phyloP scores from a whole-genome alignment of 2,888 invertebrate species.

The Drosophila kuntzei region DNA sequence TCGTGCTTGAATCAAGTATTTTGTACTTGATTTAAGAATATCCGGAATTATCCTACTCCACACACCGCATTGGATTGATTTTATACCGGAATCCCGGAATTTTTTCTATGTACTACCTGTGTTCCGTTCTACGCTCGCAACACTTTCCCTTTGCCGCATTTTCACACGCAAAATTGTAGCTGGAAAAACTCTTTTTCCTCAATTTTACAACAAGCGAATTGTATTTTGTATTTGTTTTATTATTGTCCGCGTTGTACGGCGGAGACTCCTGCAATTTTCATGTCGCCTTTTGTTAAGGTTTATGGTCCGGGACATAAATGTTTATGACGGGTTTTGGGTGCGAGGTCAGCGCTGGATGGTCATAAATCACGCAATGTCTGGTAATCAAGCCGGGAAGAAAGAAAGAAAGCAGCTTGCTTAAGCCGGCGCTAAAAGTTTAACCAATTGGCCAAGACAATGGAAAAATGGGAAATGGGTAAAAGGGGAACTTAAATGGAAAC shows the following conservation, averaged over 20 bases:
- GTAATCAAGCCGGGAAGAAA: constrained; percentile 18
- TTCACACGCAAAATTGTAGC: constrained; percentile 46
- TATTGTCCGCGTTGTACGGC: constrained; percentile 12
- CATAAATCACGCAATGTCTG: constrained; percentile 39
- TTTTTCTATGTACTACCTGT: no score
- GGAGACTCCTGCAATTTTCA: constrained; percentile 22
- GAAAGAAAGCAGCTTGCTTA: constrained; percentile 19
- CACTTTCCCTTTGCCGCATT: constrained; percentile 36
- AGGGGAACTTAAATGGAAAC: constrained; percentile 5
- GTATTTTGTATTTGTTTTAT: constrained; percentile 31
- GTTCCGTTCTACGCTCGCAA: neutral
- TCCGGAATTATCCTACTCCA: no score
- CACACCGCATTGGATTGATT: no score
- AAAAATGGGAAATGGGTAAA: neutral
- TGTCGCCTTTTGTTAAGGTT: constrained; percentile 29
- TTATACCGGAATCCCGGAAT: no score
- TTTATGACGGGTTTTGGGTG: constrained; percentile 13
- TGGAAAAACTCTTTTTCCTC: constrained; percentile 16
- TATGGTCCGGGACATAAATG: constrained; percentile 29
- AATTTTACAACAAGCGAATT: constrained; percentile 28
- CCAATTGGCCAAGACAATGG: constrained; percentile 22
- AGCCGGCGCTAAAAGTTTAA: constrained; percentile 41
- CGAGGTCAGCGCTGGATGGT: constrained; percentile 24
- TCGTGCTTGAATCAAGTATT: no score
- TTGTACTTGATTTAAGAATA: no score